A percentile compares a stretch with the other conserved stretches of the same genome.
Conservation (phyloP, 2,888 invertebrate species). For the Parasteatoda lunata region DNA sequence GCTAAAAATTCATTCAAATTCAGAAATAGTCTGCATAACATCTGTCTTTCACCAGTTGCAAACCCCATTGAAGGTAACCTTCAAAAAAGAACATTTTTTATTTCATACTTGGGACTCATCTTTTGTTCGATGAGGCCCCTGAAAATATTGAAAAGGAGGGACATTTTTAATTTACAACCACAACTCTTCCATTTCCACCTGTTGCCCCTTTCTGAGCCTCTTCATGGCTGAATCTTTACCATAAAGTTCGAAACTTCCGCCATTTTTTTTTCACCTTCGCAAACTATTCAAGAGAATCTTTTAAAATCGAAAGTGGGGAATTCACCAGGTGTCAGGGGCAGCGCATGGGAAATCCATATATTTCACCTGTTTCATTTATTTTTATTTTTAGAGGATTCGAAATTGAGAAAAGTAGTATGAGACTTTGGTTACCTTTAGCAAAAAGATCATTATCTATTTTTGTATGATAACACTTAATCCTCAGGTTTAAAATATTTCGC, state of each 20-base stretch:
- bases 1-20: background rate
- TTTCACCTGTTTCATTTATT: slow-evolving; percentile 36
- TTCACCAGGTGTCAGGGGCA: slow-evolving; percentile 35
- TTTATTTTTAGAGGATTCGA: too few relatives aligned
- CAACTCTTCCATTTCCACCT: slow-evolving; percentile 46
- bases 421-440: too few relatives aligned
- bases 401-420: too few relatives aligned
- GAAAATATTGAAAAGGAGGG: slow-evolving; percentile 2
- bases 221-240: background rate
- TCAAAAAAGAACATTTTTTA: background rate
- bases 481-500: too few relatives aligned
- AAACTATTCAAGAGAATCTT: slow-evolving; percentile 16
- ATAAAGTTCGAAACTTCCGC: background rate
- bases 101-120: slow-evolving; percentile 1
- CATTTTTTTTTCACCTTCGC: background rate
- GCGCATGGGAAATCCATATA: slow-evolving; percentile 45
- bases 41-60: background rate
- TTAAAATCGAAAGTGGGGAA: background rate
- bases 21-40: background rate
- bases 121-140: slow-evolving; percentile 5
- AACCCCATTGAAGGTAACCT: slow-evolving; percentile 1
- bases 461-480: too few relatives aligned
- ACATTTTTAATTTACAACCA: slow-evolving; percentile 50
- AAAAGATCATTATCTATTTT: too few relatives aligned
- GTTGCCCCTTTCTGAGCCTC: background rate